These are phyloP conservation scores for Ceratotherium simum DNA, from an alignment of 2,113 vertebrate species.

Conservation along the genomic window DNA sequence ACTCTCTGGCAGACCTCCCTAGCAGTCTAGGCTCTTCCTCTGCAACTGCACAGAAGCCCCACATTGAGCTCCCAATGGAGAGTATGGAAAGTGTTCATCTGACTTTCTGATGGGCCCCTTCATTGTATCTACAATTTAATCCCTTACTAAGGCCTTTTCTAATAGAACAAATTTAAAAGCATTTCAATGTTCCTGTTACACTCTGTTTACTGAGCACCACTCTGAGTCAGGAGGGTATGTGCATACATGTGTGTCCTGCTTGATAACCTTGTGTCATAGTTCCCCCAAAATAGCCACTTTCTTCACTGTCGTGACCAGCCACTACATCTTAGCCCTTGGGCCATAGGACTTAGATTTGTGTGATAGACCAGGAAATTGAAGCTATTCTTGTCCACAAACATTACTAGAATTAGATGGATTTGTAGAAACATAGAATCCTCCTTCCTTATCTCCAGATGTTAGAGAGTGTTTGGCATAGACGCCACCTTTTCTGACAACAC, in stretches of 20 bases:
- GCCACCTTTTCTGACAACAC: background rate
- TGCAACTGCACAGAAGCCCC: background rate
- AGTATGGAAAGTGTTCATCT: background rate
- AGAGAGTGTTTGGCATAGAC: background rate
- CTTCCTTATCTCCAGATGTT: conserved; percentile 1
- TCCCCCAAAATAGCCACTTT: background rate
- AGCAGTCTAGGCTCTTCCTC: background rate
- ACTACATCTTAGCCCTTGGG: background rate
- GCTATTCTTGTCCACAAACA: background rate
- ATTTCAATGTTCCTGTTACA: background rate
- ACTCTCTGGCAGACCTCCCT: background rate
- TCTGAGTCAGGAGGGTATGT: background rate
- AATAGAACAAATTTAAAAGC: background rate
- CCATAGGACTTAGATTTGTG: background rate
- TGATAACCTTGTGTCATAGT: background rate
- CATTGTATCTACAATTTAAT: background rate
- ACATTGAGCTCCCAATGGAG: background rate
- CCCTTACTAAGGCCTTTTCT: background rate
- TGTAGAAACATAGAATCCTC: background rate
- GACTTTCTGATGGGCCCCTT: background rate
- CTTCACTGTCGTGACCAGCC: background rate
- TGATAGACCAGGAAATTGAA: background rate
- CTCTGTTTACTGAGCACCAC: background rate
- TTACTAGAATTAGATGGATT: background rate
- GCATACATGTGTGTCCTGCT: background rate